A percentile compares a stretch with the other conserved stretches of the same genome.
Conservation (phyloP, 2,797 vertebrate genomes). For the Peromyscus melanophrys region DNA sequence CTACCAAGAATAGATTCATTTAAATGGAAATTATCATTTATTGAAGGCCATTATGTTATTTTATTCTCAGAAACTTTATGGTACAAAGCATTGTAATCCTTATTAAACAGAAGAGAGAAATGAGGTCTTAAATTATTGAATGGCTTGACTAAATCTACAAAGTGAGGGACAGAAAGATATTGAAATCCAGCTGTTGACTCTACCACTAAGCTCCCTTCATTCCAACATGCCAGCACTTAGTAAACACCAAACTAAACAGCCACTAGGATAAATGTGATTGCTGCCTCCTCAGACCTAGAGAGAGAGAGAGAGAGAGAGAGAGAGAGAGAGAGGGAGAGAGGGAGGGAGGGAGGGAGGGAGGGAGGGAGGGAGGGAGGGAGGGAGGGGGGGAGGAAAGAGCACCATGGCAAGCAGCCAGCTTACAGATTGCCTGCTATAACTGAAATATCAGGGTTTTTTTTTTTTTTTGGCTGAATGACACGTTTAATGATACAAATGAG, state of each 20-base stretch:
- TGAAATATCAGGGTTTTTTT: slow-evolving; percentile 25
- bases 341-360: neutral
- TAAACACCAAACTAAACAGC: neutral
- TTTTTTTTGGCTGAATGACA: neutral
- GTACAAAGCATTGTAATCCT: neutral
- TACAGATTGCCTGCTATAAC: slow-evolving; percentile 38
- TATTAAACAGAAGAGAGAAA: slow-evolving; percentile 33
- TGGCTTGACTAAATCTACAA: neutral
- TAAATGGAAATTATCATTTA: slow-evolving; percentile 14
- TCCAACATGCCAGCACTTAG: neutral
- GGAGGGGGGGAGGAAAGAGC: too few relatives aligned
- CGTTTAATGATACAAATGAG: slow-evolving; percentile 54
- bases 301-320: neutral
- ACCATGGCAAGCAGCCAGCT: neutral
- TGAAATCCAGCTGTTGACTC: neutral
- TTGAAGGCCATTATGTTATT: slow-evolving; percentile 46
- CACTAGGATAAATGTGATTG: neutral
- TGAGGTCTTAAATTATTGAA: slow-evolving; percentile 29
- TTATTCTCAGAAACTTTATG: slow-evolving; percentile 25
- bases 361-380: neutral
- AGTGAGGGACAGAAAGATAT: neutral
- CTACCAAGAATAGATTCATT: neutral
- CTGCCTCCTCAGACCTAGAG: neutral
- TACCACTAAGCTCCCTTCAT: neutral
- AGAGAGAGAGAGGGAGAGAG: too few relatives aligned